A percentile compares a stretch with the other conserved stretches of the same genome.
These are phyloP conservation scores for Platorchestia sp. DNA, from an alignment of 1,140 invertebrate species.

Conservation along the genomic window DNA sequence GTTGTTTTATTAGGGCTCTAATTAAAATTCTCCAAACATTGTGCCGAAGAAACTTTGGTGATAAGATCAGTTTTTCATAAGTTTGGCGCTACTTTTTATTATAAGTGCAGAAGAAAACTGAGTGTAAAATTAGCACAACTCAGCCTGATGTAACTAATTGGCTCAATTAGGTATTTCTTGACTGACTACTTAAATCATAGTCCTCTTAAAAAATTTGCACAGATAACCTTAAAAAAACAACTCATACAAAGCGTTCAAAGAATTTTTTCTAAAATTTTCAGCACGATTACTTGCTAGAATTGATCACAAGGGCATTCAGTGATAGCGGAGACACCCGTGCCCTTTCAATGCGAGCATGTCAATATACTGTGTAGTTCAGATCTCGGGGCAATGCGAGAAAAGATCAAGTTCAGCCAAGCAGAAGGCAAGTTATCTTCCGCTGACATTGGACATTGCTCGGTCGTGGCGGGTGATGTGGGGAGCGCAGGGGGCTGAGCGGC, in stretches of 20 bases:
- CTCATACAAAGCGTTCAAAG: not conserved
- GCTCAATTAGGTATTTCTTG: not conserved
- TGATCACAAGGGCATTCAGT: not conserved
- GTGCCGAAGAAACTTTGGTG: not conserved
- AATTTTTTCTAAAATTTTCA: not conserved
- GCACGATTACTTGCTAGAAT: not conserved
- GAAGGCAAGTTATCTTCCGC: not conserved
- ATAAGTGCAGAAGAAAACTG: not conserved
- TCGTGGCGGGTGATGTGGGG: not conserved
- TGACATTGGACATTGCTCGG: not conserved
- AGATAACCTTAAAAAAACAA: not conserved
- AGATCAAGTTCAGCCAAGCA: not conserved
- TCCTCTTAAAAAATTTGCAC: not conserved
- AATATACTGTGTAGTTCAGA: not conserved
- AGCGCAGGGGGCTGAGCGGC: not conserved
- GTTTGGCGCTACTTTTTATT: not conserved
- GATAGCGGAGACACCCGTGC: not conserved
- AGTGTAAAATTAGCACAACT: not conserved
- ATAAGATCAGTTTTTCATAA: not conserved
- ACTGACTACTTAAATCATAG: not conserved
- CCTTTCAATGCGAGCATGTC: not conserved
- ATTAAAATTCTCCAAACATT: not conserved
- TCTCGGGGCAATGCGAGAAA: not conserved
- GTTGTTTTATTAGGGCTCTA: not conserved
- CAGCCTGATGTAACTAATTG: not conserved